Conservation (phyloP, 2,888 invertebrate genomes). For the Galerucella pusilla region DNA sequence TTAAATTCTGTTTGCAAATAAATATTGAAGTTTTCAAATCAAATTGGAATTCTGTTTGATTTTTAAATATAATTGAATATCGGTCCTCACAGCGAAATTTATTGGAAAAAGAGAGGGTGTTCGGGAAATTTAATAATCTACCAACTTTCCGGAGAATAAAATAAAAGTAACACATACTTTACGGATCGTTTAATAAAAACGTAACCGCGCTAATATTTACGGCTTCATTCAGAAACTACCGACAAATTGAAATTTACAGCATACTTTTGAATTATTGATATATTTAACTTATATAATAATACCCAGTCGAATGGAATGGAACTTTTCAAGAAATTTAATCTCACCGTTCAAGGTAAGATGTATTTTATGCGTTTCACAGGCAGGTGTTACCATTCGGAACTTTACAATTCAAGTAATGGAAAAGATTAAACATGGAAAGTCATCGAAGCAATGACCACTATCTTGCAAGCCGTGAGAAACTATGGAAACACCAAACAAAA, state of each 20-base stretch:
- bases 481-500: no score
- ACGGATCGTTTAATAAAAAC: background rate
- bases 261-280: background rate
- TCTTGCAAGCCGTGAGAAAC: no score
- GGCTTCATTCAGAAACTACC: background rate
- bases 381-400: no score
- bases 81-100: background rate
- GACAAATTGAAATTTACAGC: background rate
- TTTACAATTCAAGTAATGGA: no score
- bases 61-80: background rate
- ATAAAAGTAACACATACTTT: background rate
- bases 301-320: no score
- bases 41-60: background rate
- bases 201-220: background rate
- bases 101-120: background rate
- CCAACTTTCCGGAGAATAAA: background rate
- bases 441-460: no score
- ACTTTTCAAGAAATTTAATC: no score
- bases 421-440: no score
- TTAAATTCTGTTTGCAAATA: background rate
- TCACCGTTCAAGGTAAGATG: no score
- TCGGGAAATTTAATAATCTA: background rate
- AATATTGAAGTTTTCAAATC: constrained; percentile 8
- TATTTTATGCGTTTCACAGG: no score
- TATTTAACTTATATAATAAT: background rate